Conservation (phyloP, 2,888 invertebrate species). For the Timandra comae region DNA sequence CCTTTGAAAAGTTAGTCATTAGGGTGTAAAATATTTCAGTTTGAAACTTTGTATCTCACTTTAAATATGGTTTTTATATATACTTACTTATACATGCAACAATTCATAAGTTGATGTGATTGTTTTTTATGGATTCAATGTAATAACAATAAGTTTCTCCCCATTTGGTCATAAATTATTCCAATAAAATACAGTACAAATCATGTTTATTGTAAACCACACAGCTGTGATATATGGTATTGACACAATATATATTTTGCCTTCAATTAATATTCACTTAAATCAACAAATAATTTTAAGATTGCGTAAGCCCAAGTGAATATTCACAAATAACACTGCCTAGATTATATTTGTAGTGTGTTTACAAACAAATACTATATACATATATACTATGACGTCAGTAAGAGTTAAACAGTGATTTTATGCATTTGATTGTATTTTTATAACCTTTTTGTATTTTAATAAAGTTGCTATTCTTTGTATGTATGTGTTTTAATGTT, state of each 20-base stretch:
- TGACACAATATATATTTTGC: too few relatives aligned
- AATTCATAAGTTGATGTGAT: too few relatives aligned
- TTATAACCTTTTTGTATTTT: constrained; percentile 75
- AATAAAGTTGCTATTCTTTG: constrained; percentile 76
- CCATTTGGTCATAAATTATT: background rate
- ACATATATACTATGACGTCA: too few relatives aligned
- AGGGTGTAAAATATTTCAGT: constrained; percentile 60
- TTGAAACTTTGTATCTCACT: constrained; percentile 34
- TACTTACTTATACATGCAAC: too few relatives aligned
- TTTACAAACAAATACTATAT: constrained; percentile 51
- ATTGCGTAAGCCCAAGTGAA: constrained; percentile 38
- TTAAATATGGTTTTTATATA: constrained; percentile 41
- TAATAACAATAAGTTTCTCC: too few relatives aligned
- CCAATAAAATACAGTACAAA: background rate
- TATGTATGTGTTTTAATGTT: constrained; percentile 47
- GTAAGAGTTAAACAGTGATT: constrained; percentile 64
- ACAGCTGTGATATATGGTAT: background rate
- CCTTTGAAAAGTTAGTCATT: constrained; percentile 74
- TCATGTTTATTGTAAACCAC: background rate
- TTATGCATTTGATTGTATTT: constrained; percentile 76
- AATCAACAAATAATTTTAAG: too few relatives aligned
- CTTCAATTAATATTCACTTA: constrained; percentile 27
- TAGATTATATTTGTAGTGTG: constrained; percentile 51
- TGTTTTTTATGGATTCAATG: too few relatives aligned
- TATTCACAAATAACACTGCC: constrained; percentile 42